Percentiles rank a stretch among this genome's conserved stretches.
These are phyloP conservation scores for Malurus alboscapulatus DNA, from an alignment of 2,113 vertebrate species.

Conservation along the genomic window DNA sequence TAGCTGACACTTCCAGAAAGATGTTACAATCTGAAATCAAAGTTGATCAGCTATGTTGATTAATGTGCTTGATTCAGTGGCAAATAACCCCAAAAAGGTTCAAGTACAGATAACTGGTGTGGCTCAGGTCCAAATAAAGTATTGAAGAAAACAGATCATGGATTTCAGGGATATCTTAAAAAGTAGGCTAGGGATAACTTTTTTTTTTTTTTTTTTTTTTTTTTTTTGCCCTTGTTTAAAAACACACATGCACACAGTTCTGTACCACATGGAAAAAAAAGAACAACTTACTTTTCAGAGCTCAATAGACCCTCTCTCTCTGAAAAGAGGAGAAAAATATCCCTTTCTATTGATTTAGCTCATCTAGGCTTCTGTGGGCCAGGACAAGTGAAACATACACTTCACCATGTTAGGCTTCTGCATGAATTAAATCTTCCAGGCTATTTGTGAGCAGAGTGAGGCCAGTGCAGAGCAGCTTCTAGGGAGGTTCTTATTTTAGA, in stretches of 20 bases:
- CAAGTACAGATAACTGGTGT: background rate
- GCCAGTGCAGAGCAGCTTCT: background rate
- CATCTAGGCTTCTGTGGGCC: background rate
- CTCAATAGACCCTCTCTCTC: background rate
- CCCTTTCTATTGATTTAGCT: background rate
- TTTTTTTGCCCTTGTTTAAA: slow-evolving; percentile 46
- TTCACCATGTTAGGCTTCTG: background rate
- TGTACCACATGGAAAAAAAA: slow-evolving; percentile 39
- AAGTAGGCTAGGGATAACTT: background rate
- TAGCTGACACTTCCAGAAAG: background rate
- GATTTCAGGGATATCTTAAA: background rate
- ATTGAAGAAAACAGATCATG: background rate
- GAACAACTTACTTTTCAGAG: slow-evolving; percentile 49
- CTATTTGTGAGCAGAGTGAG: background rate
- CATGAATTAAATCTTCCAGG: background rate
- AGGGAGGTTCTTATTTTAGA: background rate
- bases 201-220: background rate
- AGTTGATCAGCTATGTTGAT: background rate
- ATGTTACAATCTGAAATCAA: background rate
- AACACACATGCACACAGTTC: background rate
- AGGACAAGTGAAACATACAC: background rate
- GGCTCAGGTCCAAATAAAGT: background rate
- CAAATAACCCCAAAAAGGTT: background rate
- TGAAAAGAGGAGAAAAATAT: background rate
- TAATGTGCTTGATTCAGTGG: background rate